A percentile compares a stretch with the other conserved stretches of the same genome.
phyloP scores from a whole-genome alignment of 2,888 invertebrate genomes.

The Aphrophora alni region DNA sequence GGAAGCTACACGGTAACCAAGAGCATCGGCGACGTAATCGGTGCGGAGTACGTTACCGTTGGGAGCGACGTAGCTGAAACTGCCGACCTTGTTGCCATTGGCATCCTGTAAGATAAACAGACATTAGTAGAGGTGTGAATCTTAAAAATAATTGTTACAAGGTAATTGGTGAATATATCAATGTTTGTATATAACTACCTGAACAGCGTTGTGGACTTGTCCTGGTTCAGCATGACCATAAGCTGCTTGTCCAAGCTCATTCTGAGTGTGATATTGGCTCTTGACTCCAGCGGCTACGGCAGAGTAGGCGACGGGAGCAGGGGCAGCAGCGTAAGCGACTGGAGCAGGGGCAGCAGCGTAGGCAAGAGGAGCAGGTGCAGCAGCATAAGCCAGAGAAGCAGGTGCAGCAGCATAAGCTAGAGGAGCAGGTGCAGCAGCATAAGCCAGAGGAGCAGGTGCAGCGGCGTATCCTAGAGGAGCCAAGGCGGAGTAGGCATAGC shows the following conservation, averaged over 20 bases:
- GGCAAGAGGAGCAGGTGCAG: constrained; percentile 54
- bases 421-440: constrained; percentile 18
- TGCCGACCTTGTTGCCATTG: constrained; percentile 57
- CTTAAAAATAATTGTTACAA: not conserved
- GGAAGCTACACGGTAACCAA: constrained; percentile 58
- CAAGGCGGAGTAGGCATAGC: constrained; percentile 30
- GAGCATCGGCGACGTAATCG: constrained; percentile 59
- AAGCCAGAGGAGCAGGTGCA: constrained; percentile 18
- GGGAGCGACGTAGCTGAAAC: constrained; percentile 60
- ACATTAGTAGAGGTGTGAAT: not conserved
- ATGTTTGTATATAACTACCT: constrained; percentile 45
- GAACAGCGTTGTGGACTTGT: constrained; percentile 57
- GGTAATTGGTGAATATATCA: no score
- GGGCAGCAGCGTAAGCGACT: constrained; percentile 45
- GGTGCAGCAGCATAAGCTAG: constrained; percentile 20
- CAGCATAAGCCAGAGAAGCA: constrained; percentile 27
- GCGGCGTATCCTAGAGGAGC: constrained; percentile 36
- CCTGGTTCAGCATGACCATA: constrained; percentile 57
- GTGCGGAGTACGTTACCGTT: constrained; percentile 58
- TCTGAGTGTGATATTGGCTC: constrained; percentile 58
- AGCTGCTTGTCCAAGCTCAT: constrained; percentile 57
- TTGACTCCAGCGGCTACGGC: constrained; percentile 52
- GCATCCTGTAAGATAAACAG: constrained; percentile 53
- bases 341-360: constrained; percentile 43
- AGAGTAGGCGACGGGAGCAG: constrained; percentile 52